Base-by-base conservation (phyloP, 2,888 invertebrate species). In the Monopis laevigella region DNA sequence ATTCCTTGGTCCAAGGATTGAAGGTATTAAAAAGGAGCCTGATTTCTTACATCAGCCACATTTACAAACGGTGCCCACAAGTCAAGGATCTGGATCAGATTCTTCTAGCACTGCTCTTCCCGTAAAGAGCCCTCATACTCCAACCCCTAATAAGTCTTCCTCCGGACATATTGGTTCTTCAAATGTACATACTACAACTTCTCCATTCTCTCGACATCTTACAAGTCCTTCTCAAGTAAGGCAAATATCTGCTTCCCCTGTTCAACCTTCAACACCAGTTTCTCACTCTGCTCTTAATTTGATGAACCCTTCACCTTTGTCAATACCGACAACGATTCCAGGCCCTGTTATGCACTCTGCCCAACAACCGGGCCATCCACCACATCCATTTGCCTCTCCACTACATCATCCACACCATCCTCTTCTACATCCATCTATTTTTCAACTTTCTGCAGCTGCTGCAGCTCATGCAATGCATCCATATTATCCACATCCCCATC, bases 381-480 rank as follows among this genome's bases (percentile, higher is more conserved):
- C 86, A 38, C 86, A 85, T 66, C 84, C 88, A 11, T 86, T 89
- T 65, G 85, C 86, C 46, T 84, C 86, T 1, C 85, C 83, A 34
- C 82, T 88, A 62, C 88, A 88, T 52, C 92, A 92, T 53, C 87
- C 90, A 12, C 90, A 88, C 58, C 90, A 89, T 60, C 85, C 85
- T 1, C 64, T 89, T 36, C 83, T 88, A 58, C 89, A 86, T 56
- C 86, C 87, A 13, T 85, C 87, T 2, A 75, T 89, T 45, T 77
- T 78, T 42, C 78, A 80, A 54, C 52, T 80, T 17, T 84, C 89
- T 43, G 85, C 86, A 30, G 70, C 72, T 19, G 86, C 86, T 42
- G 83, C 84, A 13, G 85, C 84, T 32, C 85, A 85, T 52, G 84
- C 84, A 16, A 86, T 86, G 82, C 89, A 88, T 66, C 88, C 89